phyloP scores from a whole-genome alignment of 2,113 vertebrate genomes.

The Sardina pilchardus region DNA sequence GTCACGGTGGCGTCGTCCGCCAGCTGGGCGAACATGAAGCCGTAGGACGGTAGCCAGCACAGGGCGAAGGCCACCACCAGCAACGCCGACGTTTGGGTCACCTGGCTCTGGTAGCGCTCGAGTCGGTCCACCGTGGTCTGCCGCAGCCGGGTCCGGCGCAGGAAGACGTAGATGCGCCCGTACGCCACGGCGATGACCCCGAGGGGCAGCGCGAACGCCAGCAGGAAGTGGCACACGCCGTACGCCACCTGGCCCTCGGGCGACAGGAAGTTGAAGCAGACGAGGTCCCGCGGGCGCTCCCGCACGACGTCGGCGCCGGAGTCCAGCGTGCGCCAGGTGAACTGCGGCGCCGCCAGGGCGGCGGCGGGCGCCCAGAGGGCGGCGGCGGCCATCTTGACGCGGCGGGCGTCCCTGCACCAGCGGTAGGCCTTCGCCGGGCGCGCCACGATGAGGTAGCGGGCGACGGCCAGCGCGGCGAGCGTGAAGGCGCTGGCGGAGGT shows the following conservation, averaged over 20 bases:
- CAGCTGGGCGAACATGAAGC: slow-evolving; percentile 64
- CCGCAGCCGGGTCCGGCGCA: slow-evolving; percentile 47
- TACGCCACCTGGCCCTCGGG: slow-evolving; percentile 65
- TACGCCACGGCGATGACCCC: slow-evolving; percentile 66
- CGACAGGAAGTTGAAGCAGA: slow-evolving; percentile 68
- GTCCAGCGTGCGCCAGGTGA: slow-evolving; percentile 63
- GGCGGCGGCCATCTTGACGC: slow-evolving; percentile 33
- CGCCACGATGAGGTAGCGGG: slow-evolving; percentile 71
- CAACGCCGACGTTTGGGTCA: slow-evolving; percentile 69
- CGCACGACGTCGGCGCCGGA: neutral
- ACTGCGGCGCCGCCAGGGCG: slow-evolving; percentile 65
- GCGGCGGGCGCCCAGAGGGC: slow-evolving; percentile 68
- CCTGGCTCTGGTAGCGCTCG: slow-evolving; percentile 69
- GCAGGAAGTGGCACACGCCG: slow-evolving; percentile 65
- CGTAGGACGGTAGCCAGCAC: slow-evolving; percentile 76
- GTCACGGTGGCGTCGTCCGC: slow-evolving; percentile 33
- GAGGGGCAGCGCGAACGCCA: slow-evolving; percentile 68
- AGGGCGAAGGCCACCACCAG: slow-evolving; percentile 72
- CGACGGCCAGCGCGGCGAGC: slow-evolving; percentile 62
- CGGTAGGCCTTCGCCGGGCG: slow-evolving; percentile 59
- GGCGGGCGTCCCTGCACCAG: slow-evolving; percentile 53
- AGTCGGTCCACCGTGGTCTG: slow-evolving; percentile 53
- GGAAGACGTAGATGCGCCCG: slow-evolving; percentile 61
- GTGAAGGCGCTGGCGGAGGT: slow-evolving; percentile 69
- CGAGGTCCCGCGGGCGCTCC: slow-evolving; percentile 19